These are phyloP conservation scores for Manis javanica DNA, from an alignment of 2,797 vertebrate genomes.

Conservation along the genomic window DNA sequence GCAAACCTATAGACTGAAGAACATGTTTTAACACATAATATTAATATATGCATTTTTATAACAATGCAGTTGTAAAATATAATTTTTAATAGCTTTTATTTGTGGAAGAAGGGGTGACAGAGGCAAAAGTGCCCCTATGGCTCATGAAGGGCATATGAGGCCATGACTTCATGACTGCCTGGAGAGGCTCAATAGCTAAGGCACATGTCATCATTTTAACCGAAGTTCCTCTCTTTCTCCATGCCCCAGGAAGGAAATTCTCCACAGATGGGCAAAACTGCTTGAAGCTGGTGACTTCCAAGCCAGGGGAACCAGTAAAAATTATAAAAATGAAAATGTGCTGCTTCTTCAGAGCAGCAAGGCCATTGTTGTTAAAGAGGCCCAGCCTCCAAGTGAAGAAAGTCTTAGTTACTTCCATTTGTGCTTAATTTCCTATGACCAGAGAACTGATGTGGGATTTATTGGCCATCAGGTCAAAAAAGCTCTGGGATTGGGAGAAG, in stretches of 20 bases:
- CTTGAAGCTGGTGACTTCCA: not conserved
- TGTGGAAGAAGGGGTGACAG: not conserved
- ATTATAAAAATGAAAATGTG: not conserved
- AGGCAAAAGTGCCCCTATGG: not conserved
- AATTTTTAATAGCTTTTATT: not conserved
- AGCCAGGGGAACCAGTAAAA: not conserved
- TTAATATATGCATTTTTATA: not conserved
- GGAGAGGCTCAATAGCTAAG: not conserved
- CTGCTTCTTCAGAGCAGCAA: not conserved
- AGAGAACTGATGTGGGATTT: not conserved
- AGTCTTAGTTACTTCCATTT: not conserved
- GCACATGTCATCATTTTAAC: not conserved
- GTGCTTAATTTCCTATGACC: not conserved
- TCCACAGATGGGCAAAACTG: not conserved
- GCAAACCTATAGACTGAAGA: not conserved
- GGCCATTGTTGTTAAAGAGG: not conserved
- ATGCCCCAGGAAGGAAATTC: not conserved
- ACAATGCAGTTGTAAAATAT: not conserved
- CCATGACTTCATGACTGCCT: not conserved
- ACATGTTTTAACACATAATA: slow-evolving; percentile 21
- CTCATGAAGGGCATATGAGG: not conserved
- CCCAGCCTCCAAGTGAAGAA: not conserved
- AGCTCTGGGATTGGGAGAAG: not conserved
- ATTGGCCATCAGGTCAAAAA: not conserved
- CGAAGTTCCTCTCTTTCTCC: slow-evolving; percentile 21